Conservation (phyloP, 2,888 invertebrate species). For the Parasteatoda lunata region DNA sequence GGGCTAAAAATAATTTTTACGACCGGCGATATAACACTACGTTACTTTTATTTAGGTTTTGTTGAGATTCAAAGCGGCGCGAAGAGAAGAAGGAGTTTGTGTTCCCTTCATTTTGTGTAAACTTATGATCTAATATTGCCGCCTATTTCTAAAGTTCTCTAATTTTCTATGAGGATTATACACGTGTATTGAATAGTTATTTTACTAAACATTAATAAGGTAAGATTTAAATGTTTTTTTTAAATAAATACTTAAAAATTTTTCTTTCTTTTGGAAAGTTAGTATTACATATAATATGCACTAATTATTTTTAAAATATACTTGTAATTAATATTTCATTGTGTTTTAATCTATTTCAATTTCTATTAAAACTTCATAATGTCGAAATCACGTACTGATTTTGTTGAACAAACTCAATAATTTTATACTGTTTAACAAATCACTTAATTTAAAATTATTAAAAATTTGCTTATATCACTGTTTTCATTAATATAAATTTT, state of each 20-base stretch:
- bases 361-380: too few relatives aligned
- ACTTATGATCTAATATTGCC: neutral
- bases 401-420: too few relatives aligned
- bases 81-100: neutral
- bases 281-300: too few relatives aligned
- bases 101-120: neutral
- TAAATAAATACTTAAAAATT: neutral
- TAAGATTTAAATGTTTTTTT: neutral
- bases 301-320: too few relatives aligned
- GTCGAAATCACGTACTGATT: too few relatives aligned
- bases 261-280: too few relatives aligned
- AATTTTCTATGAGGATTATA: neutral
- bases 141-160: neutral
- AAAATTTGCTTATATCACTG: too few relatives aligned
- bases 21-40: slow-evolving; percentile 48
- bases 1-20: slow-evolving; percentile 53
- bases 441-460: too few relatives aligned
- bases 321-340: too few relatives aligned
- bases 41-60: slow-evolving; percentile 18
- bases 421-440: too few relatives aligned
- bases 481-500: too few relatives aligned
- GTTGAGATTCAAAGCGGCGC: slow-evolving; percentile 19
- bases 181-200: neutral
- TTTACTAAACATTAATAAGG: neutral
- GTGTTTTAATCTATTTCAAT: too few relatives aligned